Percentiles rank a stretch among this genome's conserved stretches.
phyloP scores from a whole-genome alignment of 2,113 vertebrate species.

The Melanerpes formicivorus region DNA sequence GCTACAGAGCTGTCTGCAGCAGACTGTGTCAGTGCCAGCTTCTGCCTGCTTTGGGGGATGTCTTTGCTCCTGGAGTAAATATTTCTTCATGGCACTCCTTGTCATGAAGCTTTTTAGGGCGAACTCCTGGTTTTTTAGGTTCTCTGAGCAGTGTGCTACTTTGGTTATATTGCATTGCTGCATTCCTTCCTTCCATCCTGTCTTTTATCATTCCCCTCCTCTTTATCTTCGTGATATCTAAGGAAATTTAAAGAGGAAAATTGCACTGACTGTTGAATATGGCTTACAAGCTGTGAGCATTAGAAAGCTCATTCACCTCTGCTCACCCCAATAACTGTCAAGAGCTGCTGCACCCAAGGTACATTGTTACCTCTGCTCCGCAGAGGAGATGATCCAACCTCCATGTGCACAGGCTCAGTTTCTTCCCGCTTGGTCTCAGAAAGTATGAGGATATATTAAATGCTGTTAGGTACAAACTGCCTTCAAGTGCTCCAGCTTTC shows the following conservation, averaged over 20 bases:
- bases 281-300: neutral
- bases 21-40: neutral
- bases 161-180: neutral
- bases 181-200: neutral
- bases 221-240: neutral
- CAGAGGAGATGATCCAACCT: neutral
- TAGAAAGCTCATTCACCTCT: neutral
- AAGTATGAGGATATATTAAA: neutral
- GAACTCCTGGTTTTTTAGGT: neutral
- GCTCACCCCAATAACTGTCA: neutral
- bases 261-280: neutral
- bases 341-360: rapidly evolving
- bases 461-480: neutral
- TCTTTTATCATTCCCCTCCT: rapidly evolving
- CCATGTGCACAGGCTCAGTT: rapidly evolving
- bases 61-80: neutral
- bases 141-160: neutral
- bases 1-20: neutral
- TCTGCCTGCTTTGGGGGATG: neutral
- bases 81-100: neutral
- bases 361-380: neutral
- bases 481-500: neutral
- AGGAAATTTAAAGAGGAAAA: neutral
- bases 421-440: neutral
- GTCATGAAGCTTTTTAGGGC: neutral